Evolutionary conservation across 2,113 vertebrate genomes (phyloP).

Genomic region (Pterocles burchelli): DNA sequence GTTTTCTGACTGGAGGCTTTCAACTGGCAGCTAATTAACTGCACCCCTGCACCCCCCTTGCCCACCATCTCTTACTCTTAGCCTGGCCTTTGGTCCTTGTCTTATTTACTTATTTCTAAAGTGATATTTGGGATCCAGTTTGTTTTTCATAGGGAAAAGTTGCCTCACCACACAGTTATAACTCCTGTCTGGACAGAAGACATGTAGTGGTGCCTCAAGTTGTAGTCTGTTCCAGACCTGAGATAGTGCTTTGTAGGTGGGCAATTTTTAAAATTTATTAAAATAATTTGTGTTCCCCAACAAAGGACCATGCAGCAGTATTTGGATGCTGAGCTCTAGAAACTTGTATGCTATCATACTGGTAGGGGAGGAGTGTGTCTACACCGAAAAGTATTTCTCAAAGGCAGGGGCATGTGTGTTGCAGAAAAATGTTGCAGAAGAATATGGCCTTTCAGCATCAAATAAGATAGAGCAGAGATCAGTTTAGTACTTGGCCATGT

Average conservation of each 20-base stretch:
- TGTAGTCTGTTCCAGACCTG: neutral
- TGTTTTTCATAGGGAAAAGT: neutral
- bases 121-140: neutral
- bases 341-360: neutral
- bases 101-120: neutral
- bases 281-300: neutral
- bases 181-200: neutral
- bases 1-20: neutral
- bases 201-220: neutral
- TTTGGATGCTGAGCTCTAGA: neutral
- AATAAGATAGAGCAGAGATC: neutral
- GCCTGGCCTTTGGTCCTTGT: neutral
- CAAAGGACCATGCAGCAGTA: neutral
- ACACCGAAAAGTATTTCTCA: neutral
- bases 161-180: neutral
- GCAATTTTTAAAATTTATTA: neutral
- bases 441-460: neutral
- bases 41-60: rapidly evolving
- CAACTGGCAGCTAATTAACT: neutral
- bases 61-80: neutral
- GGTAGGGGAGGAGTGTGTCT: neutral
- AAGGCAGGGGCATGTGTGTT: neutral
- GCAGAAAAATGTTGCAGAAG: neutral
- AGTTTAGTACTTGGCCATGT: neutral
- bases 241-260: neutral